Evolutionary conservation across 2,888 invertebrate species (phyloP).

Genomic region (Portevinia maculata): DNA sequence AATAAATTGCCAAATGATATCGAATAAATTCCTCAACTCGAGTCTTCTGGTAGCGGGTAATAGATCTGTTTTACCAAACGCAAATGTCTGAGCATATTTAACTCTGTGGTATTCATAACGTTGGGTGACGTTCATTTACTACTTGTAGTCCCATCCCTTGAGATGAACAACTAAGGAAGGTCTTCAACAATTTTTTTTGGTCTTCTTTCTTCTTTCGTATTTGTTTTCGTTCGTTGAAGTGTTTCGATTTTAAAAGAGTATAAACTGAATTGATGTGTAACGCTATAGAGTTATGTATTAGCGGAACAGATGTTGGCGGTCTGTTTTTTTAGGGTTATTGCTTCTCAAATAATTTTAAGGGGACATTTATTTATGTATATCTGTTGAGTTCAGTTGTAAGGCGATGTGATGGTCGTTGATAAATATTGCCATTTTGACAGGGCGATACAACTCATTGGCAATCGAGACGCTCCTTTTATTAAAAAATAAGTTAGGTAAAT

Average conservation of each 20-base stretch:
- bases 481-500: too few species aligned
- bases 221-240: slow-evolving; percentile 9
- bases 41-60: slow-evolving; percentile 4
- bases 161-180: slow-evolving; percentile 40
- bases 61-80: slow-evolving; percentile 68
- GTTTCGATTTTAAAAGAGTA: slow-evolving; percentile 23
- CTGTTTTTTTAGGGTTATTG: slow-evolving; percentile 38
- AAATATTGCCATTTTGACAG: too few species aligned
- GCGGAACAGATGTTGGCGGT: slow-evolving; percentile 64
- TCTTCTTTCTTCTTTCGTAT: background rate
- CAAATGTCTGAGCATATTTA: slow-evolving; percentile 57
- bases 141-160: slow-evolving; percentile 27
- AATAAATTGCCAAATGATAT: slow-evolving; percentile 73
- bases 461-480: too few species aligned
- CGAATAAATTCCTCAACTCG: slow-evolving; percentile 69
- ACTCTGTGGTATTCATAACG: slow-evolving; percentile 57
- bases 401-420: too few species aligned
- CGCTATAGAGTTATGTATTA: slow-evolving; percentile 60
- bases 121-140: slow-evolving; percentile 51
- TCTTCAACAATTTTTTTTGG: slow-evolving; percentile 18
- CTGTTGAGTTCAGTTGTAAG: too few species aligned
- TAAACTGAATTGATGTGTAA: slow-evolving; percentile 43
- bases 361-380: background rate
- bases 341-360: slow-evolving; percentile 14
- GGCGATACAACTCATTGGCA: too few species aligned